A percentile compares a stretch with the other conserved stretches of the same genome.
Evolutionary conservation across 2,888 invertebrate species (phyloP).

Genomic region (Drosophila paracracens): DNA sequence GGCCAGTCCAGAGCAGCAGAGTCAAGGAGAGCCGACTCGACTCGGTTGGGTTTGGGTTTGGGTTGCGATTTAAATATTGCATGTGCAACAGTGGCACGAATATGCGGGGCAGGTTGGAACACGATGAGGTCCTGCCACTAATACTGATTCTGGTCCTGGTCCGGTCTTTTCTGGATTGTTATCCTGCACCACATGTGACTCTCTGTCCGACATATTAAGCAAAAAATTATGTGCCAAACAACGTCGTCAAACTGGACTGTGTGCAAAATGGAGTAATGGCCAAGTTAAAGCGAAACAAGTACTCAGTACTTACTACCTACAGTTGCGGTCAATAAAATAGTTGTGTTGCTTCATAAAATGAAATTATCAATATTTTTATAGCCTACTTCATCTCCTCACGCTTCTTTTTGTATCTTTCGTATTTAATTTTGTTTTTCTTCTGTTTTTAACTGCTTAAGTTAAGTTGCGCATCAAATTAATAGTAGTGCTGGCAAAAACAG

Average conservation of each 20-base stretch:
- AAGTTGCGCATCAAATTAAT: neutral
- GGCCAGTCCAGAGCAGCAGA: neutral
- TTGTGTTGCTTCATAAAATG: neutral
- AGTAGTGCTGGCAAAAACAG: neutral
- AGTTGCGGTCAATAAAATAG: neutral
- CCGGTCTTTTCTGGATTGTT: slow-evolving; percentile 1
- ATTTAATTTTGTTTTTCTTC: too few species aligned
- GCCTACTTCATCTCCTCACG: neutral
- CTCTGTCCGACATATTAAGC: slow-evolving; percentile 70
- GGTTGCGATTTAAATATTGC: slow-evolving; percentile 76
- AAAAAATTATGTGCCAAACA: slow-evolving; percentile 78
- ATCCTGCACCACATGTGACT: slow-evolving; percentile 66
- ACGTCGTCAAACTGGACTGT: slow-evolving; percentile 67
- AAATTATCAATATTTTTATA: neutral
- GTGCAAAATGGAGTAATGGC: slow-evolving; percentile 51
- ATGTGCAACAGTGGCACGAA: slow-evolving; percentile 51
- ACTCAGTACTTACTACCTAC: slow-evolving; percentile 12
- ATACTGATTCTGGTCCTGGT: slow-evolving; percentile 16
- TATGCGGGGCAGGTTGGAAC: slow-evolving; percentile 11
- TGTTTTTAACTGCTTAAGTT: neutral
- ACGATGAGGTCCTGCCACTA: slow-evolving; percentile 3
- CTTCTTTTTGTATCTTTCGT: too few species aligned
- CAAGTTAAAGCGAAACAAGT: slow-evolving; percentile 23
- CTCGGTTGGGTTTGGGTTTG: slow-evolving; percentile 48
- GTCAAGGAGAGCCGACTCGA: neutral